A percentile compares a stretch with the other conserved stretches of the same genome.
Conservation (phyloP, 2,113 vertebrate genomes). For the Cranoglanis bouderius region DNA sequence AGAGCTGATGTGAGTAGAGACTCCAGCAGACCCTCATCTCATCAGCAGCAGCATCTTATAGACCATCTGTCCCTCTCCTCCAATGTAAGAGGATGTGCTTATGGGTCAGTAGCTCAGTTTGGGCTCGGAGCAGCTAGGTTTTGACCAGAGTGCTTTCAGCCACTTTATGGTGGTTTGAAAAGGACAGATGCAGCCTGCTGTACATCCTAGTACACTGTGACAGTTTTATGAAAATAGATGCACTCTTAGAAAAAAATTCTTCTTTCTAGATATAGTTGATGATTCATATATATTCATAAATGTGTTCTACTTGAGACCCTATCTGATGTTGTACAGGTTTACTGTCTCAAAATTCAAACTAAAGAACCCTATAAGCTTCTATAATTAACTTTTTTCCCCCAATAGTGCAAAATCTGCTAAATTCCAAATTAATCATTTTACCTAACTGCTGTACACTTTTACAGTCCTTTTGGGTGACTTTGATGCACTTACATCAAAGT, state of each 20-base stretch:
- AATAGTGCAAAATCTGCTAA: neutral
- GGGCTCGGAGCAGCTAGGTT: constrained; percentile 4
- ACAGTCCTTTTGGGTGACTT: neutral
- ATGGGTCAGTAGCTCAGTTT: constrained; percentile 30
- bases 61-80: constrained; percentile 10
- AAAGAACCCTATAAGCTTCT: too few species aligned
- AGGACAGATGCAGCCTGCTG: neutral
- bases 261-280: neutral
- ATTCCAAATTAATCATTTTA: neutral
- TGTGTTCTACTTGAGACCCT: neutral
- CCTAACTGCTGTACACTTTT: neutral
- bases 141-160: constrained; percentile 26
- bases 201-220: neutral
- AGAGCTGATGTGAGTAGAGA: neutral
- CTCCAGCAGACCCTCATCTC: neutral
- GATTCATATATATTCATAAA: neutral
- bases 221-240: constrained; percentile 1
- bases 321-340: neutral
- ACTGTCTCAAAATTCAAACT: neutral
- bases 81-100: neutral
- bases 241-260: neutral
- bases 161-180: constrained; percentile 6
- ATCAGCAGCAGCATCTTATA: neutral
- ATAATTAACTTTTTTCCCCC: neutral
- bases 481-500: neutral